phyloP scores from a whole-genome alignment of 1,140 invertebrate species.

The Drosophila virilis region DNA sequence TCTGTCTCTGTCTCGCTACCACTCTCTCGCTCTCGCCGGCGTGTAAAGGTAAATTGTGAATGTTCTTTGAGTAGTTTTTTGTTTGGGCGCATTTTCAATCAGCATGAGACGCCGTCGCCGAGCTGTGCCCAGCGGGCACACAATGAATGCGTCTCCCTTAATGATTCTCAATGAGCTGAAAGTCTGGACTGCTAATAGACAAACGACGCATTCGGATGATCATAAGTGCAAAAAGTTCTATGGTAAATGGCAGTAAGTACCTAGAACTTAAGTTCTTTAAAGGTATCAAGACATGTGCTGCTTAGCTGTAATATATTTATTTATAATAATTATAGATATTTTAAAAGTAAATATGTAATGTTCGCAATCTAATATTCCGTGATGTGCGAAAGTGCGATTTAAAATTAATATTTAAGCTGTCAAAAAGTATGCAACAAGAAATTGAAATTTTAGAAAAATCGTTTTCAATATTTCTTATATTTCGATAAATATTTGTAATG shows the following conservation, averaged over 20 bases:
- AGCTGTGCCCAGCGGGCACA: conserved; percentile 11
- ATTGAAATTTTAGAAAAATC: not conserved
- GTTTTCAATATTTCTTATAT: not conserved
- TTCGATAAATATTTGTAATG: no score
- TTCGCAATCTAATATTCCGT: no score
- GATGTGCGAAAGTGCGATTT: not conserved
- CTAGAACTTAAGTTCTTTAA: not conserved
- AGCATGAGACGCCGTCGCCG: conserved; percentile 2
- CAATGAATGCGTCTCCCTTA: conserved; percentile 34
- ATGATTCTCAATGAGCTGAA: conserved; percentile 72
- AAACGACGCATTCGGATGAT: conserved; percentile 25
- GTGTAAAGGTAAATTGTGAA: conserved; percentile 57
- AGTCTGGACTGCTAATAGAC: conserved; percentile 49
- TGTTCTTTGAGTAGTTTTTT: conserved; percentile 58
- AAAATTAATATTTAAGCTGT: not conserved
- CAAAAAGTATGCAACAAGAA: conserved; percentile 17
- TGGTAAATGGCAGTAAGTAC: not conserved
- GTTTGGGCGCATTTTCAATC: conserved; percentile 23
- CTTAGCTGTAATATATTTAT: no score
- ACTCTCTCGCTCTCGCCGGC: not conserved
- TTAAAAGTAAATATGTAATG: no score
- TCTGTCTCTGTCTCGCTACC: not conserved
- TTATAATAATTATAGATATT: no score
- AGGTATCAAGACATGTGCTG: no score
- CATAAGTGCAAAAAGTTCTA: not conserved